Evolutionary conservation across 1,140 invertebrate genomes (phyloP), one percentile per base, ranked within the genome.

Genomic region (Zaprionus ornatus): DNA sequence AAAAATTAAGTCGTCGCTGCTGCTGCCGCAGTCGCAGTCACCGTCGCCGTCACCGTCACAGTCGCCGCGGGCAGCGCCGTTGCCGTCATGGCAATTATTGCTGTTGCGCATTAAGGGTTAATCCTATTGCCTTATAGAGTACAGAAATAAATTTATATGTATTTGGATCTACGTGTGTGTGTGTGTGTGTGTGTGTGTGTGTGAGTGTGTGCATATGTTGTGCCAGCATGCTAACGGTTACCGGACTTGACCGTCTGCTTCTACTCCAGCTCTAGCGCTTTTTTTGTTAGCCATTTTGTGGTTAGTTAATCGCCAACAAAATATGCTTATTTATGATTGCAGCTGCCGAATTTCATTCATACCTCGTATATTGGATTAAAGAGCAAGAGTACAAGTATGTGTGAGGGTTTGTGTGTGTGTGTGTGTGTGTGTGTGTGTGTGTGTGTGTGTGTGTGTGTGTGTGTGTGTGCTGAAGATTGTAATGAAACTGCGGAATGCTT

Each of bases 21-120:
- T 56, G 60, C 15, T 5, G 71, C 29, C 32, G 63, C 57, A 12
- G 70, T 21, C 17, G 21, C 37, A 27, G 65, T 29, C 37, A 57
- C 15, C 10, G 66, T 55, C 54, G 42, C 1, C 19, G 76, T 40
- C 37, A 25, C 17, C 50, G 67, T n/a, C 37, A 23, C 21, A 21
- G 37, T 45, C 12, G 65, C 25, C 23, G 67, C 50, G 21, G 54
- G 15, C 6, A 37, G 23, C 45, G 80, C 54, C 15, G 76, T 63
- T 52, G 59, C 19, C 74, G 65, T 79, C 78, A 84, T 90, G 82
- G 86, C 85, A 85, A 90, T 90, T 85, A 90, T 90, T 90, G 86
- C 86, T 79, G 74, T 73, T 75, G 73, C 76, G 83, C 75, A 90
- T 85, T 90, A 85, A 82, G 85, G 86, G 85, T 90, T 90, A 90